Evolutionary conservation across 2,113 vertebrate species (phyloP).

Genomic region (Cyprinodon variegatus): DNA sequence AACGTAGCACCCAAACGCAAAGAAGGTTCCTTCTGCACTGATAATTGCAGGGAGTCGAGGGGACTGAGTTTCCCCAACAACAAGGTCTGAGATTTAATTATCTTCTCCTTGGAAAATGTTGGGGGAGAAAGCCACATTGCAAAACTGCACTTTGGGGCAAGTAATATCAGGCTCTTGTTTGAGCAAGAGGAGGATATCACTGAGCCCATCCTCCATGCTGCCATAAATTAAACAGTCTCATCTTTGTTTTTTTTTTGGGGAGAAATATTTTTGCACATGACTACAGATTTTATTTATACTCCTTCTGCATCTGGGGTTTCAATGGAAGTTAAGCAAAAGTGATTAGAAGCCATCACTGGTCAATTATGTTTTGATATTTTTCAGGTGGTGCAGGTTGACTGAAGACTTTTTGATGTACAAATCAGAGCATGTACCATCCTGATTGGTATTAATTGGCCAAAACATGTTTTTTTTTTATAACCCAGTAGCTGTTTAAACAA

Average conservation of each 20-base stretch:
- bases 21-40: slow-evolving; percentile 68
- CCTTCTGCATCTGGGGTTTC: neutral
- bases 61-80: slow-evolving; percentile 76
- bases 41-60: slow-evolving; percentile 78
- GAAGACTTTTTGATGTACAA: neutral
- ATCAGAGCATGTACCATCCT: neutral
- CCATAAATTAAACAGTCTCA: slow-evolving; percentile 58
- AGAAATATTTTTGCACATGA: slow-evolving; percentile 17
- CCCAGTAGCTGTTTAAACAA: too few relatives aligned
- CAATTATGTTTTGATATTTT: too few relatives aligned
- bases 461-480: neutral
- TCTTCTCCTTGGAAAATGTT: slow-evolving; percentile 78
- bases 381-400: too few relatives aligned
- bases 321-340: neutral
- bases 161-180: slow-evolving; percentile 65
- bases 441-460: neutral
- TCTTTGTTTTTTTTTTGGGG: slow-evolving; percentile 27
- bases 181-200: slow-evolving; percentile 56
- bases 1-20: slow-evolving; percentile 77
- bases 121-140: slow-evolving; percentile 64
- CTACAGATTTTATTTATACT: neutral
- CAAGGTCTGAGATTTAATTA: slow-evolving; percentile 81
- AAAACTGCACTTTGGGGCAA: slow-evolving; percentile 75
- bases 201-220: slow-evolving; percentile 52
- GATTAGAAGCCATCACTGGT: too few relatives aligned